Conservation (phyloP, 2,888 invertebrate genomes). For the Chrysina gloriosa region DNA sequence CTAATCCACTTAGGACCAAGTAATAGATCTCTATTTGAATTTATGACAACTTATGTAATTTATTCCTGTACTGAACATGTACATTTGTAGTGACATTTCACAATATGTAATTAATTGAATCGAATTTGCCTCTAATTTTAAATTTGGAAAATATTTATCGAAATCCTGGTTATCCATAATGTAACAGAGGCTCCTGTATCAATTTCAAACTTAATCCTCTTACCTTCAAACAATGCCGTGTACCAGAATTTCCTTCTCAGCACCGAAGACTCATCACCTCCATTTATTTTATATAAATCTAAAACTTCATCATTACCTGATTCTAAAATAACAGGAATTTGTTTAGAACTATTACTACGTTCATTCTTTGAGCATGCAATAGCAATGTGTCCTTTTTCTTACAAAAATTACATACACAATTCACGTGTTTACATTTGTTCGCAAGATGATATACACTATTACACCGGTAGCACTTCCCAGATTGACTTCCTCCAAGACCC, state of each 20-base stretch:
- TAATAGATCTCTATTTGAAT: background rate
- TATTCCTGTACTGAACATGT: background rate
- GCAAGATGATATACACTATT: background rate
- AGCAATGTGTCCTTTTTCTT: background rate
- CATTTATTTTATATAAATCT: slow-evolving; percentile 13
- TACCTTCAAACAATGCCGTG: background rate
- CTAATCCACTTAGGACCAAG: background rate
- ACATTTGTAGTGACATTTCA: background rate
- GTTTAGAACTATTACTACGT: background rate
- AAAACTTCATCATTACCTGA: background rate
- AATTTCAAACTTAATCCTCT: background rate
- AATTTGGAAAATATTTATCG: background rate
- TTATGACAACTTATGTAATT: background rate
- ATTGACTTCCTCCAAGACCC: background rate
- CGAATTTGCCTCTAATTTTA: background rate
- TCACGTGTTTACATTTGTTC: background rate
- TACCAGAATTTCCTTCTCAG: background rate
- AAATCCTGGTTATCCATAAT: background rate
- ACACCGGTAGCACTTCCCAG: background rate
- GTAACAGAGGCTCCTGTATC: background rate
- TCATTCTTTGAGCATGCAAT: background rate
- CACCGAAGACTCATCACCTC: background rate
- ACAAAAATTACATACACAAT: slow-evolving; percentile 6
- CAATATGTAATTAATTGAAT: background rate
- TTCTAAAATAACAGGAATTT: background rate